Evolutionary conservation across 2,888 invertebrate species (phyloP).

Genomic region (Protodeltote pygarga): DNA sequence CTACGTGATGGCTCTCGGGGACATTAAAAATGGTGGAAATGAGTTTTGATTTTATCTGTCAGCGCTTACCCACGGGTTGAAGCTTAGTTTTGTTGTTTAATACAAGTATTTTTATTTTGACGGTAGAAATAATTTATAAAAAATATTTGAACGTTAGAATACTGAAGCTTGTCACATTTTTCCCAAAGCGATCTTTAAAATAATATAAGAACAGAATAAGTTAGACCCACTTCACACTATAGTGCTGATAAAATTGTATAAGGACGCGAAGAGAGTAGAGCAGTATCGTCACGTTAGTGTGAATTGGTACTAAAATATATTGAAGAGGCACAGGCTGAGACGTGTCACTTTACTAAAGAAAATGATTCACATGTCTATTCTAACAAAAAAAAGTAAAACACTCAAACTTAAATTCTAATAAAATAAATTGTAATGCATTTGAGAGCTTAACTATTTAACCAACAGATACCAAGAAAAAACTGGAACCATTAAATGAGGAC

Average conservation of each 20-base stretch:
- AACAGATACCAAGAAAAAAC: no score
- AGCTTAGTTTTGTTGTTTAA: no score
- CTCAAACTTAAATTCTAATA: no score
- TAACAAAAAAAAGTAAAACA: no score
- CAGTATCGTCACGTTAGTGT: slow-evolving; percentile 30
- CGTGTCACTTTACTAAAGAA: no score
- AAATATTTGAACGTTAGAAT: slow-evolving; percentile 8
- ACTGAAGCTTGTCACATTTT: no score
- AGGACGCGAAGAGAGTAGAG: neutral
- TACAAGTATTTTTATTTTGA: no score
- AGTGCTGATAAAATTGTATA: slow-evolving; percentile 31
- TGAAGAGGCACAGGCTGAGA: slow-evolving; percentile 7
- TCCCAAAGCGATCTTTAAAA: neutral
- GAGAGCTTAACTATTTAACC: no score
- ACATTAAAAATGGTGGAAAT: slow-evolving; percentile 51
- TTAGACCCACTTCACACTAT: slow-evolving; percentile 34
- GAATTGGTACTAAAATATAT: slow-evolving; percentile 39
- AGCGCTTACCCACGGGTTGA: slow-evolving; percentile 51
- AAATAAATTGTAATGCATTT: no score
- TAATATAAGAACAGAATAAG: neutral
- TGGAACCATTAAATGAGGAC: slow-evolving; percentile 11
- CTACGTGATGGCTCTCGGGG: slow-evolving; percentile 51
- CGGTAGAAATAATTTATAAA: no score
- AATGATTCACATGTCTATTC: no score
- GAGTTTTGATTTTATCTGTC: slow-evolving; percentile 55